Conservation (phyloP, 2,113 vertebrate species). For the Symphodus melops region DNA sequence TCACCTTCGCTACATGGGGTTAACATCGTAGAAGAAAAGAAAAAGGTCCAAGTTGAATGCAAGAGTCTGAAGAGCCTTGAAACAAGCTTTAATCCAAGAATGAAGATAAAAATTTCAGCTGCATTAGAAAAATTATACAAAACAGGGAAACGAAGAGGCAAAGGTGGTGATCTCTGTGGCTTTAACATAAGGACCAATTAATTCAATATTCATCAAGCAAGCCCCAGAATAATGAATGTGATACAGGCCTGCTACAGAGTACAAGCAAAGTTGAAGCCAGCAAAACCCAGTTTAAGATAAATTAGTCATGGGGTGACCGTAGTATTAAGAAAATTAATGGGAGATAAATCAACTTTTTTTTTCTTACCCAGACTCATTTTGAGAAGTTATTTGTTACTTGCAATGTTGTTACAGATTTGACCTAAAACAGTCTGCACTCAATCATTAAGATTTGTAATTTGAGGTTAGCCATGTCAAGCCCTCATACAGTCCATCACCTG, state of each 20-base stretch:
- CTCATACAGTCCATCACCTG: conserved; percentile 98
- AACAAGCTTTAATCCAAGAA: conserved; percentile 63
- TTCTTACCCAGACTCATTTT: conserved; percentile 81
- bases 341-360: conserved; percentile 81
- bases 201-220: conserved; percentile 76
- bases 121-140: conserved; percentile 75
- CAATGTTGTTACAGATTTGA: conserved; percentile 84
- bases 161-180: conserved; percentile 80
- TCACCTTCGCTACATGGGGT: conserved; percentile 70
- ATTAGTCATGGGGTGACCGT: conserved; percentile 79
- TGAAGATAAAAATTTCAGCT: conserved; percentile 63
- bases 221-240: conserved; percentile 68
- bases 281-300: conserved; percentile 80
- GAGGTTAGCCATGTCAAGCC: conserved; percentile 99
- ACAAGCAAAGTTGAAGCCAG: conserved; percentile 80
- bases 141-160: conserved; percentile 78
- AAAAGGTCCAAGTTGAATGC: conserved; percentile 54
- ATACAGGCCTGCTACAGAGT: conserved; percentile 74
- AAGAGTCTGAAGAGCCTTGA: conserved; percentile 50
- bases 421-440: conserved; percentile 84
- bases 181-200: conserved; percentile 70
- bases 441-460: conserved; percentile 99
- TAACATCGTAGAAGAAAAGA: conserved; percentile 50
- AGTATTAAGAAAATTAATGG: conserved; percentile 83
- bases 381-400: conserved; percentile 85